phyloP scores from a whole-genome alignment of 2,888 invertebrate species.

The Polydrusus pterygomalis region DNA sequence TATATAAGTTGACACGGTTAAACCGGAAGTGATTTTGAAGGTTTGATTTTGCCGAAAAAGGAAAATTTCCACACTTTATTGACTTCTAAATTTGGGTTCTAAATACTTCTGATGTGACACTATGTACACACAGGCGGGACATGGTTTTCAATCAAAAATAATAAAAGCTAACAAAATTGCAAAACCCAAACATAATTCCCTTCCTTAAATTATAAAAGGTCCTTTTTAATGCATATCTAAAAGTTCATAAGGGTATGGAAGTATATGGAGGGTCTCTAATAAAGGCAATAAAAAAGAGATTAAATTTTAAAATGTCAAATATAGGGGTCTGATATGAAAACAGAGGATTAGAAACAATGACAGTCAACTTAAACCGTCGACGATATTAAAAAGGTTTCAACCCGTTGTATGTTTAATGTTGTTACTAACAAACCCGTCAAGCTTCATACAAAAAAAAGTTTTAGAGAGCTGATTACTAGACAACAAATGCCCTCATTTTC shows the following conservation, averaged over 20 bases:
- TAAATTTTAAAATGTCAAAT: conserved; percentile 30
- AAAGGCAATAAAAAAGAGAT: conserved; percentile 27
- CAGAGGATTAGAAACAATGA: conserved; percentile 26
- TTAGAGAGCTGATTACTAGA: not conserved
- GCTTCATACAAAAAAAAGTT: not conserved
- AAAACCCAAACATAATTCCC: not conserved
- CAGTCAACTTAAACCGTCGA: not conserved
- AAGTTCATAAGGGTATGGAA: conserved; percentile 24
- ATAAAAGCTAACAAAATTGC: not conserved
- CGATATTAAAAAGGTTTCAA: not conserved
- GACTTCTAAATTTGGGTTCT: too few species aligned
- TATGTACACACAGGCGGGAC: too few species aligned
- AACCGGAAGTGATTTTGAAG: too few species aligned
- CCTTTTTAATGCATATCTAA: conserved; percentile 5
- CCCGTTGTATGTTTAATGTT: not conserved
- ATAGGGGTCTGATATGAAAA: conserved; percentile 27
- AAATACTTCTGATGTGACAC: too few species aligned
- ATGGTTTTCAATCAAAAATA: not conserved
- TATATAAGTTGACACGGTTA: too few species aligned
- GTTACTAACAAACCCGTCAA: not conserved
- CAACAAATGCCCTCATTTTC: too few species aligned
- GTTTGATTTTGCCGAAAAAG: too few species aligned
- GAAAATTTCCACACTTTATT: too few species aligned
- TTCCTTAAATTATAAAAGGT: conserved; percentile 9
- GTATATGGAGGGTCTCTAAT: conserved; percentile 16